phyloP scores from a whole-genome alignment of 92 coral and sea anemone species.

The Siderastrea radians region DNA sequence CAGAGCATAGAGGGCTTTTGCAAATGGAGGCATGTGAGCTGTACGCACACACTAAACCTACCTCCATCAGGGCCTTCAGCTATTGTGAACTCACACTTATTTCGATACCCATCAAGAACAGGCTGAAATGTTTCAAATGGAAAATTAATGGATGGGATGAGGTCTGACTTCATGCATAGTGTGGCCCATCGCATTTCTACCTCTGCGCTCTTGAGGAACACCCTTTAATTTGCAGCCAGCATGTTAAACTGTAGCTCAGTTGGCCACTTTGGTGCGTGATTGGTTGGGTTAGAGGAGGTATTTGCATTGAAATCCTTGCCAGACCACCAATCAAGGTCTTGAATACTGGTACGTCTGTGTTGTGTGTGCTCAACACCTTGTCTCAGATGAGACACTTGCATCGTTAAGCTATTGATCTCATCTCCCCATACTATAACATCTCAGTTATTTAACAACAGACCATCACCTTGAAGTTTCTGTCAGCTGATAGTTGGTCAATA shows the following conservation, averaged over 20 bases:
- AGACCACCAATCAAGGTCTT: neutral
- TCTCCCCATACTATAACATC: too few relatives aligned
- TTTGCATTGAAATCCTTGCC: neutral
- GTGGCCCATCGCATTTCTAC: conserved; percentile 44
- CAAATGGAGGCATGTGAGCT: conserved; percentile 21
- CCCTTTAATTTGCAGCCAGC: conserved; percentile 8
- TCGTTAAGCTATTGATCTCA: too few relatives aligned
- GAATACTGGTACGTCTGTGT: too few relatives aligned
- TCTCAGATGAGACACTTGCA: too few relatives aligned
- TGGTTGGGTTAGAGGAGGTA: neutral
- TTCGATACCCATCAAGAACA: conserved; percentile 95
- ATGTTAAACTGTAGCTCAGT: neutral
- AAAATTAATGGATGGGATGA: conserved; percentile 75
- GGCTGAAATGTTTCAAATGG: conserved; percentile 81
- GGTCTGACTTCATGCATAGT: conserved; percentile 69
- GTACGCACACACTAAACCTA: conserved; percentile 49
- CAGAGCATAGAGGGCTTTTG: neutral
- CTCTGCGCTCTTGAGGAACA: neutral
- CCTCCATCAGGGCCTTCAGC: conserved; percentile 98
- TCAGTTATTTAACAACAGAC: too few relatives aligned
- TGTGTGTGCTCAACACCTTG: too few relatives aligned
- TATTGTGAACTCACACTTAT: conserved; percentile 98
- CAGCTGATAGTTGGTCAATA: too few relatives aligned
- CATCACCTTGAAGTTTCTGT: too few relatives aligned
- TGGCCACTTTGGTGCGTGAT: neutral